phyloP scores from a whole-genome alignment of 2,797 vertebrate genomes.

The Hydrolagus colliei region DNA sequence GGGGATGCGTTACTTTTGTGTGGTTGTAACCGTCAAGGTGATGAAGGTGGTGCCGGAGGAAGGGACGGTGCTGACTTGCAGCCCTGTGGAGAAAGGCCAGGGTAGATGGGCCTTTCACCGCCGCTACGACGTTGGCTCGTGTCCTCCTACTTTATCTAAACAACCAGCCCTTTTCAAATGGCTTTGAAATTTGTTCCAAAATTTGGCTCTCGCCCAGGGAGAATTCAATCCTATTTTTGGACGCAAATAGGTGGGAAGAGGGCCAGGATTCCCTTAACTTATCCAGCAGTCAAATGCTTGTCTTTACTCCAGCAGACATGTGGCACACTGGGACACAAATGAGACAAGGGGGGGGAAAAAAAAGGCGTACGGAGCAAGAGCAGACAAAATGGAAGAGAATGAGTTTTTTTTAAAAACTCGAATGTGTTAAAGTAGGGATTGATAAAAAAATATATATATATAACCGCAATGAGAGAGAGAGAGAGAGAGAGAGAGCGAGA shows the following conservation, averaged over 20 bases:
- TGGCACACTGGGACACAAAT: neutral
- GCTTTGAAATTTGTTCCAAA: conserved; percentile 35
- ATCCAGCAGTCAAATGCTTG: conserved; percentile 48
- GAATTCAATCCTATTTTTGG: conserved; percentile 61
- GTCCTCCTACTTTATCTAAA: neutral
- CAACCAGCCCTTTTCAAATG: conserved; percentile 38
- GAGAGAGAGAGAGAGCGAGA: neutral
- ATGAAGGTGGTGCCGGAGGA: neutral
- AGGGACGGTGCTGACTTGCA: neutral
- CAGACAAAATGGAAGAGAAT: conserved; percentile 1
- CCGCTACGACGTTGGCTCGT: neutral
- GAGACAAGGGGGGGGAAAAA: conserved; percentile 15
- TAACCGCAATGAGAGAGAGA: neutral
- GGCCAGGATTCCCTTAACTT: conserved; percentile 45
- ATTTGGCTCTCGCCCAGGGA: conserved; percentile 47
- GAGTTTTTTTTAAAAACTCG: neutral
- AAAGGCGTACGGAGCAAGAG: neutral
- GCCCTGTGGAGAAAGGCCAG: neutral
- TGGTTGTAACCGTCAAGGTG: neutral
- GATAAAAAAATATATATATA: neutral
- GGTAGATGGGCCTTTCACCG: neutral
- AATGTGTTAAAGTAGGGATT: neutral
- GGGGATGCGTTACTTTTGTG: neutral
- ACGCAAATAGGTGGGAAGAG: conserved; percentile 45
- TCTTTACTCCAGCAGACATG: conserved; percentile 43